Evolutionary conservation across 2,113 vertebrate species (phyloP).

Genomic region (Trachemys scripta): DNA sequence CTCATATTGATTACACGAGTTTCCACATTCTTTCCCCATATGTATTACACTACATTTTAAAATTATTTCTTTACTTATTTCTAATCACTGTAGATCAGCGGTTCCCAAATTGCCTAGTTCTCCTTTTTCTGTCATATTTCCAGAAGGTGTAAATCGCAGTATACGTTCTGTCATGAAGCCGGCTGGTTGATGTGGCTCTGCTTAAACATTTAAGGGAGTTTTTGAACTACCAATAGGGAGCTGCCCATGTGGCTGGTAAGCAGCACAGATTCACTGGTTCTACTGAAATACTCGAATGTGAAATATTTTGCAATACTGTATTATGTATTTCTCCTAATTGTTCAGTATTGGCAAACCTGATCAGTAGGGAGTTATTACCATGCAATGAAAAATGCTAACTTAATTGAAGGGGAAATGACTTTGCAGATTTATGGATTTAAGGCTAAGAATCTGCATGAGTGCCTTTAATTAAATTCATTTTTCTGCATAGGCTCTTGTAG

Average conservation of each 20-base stretch:
- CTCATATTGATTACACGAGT: neutral
- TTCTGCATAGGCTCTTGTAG: slow-evolving; percentile 30
- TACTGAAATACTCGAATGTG: neutral
- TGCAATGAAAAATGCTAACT: slow-evolving; percentile 55
- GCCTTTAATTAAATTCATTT: slow-evolving; percentile 73
- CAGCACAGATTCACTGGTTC: neutral
- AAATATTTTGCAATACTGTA: neutral
- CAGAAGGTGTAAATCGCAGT: slow-evolving; percentile 33
- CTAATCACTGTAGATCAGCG: neutral
- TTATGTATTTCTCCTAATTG: neutral
- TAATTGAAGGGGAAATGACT: slow-evolving; percentile 66
- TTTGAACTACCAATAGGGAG: neutral
- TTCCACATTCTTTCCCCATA: neutral
- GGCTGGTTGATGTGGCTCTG: slow-evolving; percentile 2
- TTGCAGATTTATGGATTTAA: slow-evolving; percentile 64
- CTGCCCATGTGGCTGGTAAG: neutral
- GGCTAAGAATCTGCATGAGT: slow-evolving; percentile 53
- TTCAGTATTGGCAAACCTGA: neutral
- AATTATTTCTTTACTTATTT: neutral
- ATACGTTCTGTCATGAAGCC: slow-evolving; percentile 5
- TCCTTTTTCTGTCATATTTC: neutral
- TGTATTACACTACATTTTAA: neutral
- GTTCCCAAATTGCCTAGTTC: neutral
- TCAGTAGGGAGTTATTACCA: slow-evolving; percentile 34
- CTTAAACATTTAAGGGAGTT: neutral